phyloP scores from a whole-genome alignment of 2,888 invertebrate species.

The Candidula unifasciata region DNA sequence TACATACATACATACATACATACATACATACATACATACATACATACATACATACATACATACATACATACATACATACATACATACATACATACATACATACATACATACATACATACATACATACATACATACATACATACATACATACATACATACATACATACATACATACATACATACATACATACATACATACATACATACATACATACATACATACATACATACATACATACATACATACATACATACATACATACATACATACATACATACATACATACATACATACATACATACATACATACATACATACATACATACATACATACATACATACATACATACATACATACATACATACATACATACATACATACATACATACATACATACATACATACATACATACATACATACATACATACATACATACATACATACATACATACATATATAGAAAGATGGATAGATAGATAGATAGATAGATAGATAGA shows the following conservation, averaged over 20 bases:
- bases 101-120: conserved; percentile 14
- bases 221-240: conserved; percentile 36
- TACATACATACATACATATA: no score
- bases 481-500: no score
- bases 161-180: conserved; percentile 21
- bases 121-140: conserved; percentile 14
- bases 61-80: conserved; percentile 20
- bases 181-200: conserved; percentile 25
- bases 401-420: no score
- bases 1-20: conserved; percentile 33
- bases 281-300: conserved; percentile 28
- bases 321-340: conserved; percentile 35
- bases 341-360: conserved; percentile 40
- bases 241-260: conserved; percentile 31
- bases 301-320: conserved; percentile 32
- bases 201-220: conserved; percentile 33
- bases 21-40: conserved; percentile 25
- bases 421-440: no score
- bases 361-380: conserved; percentile 28
- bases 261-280: conserved; percentile 22
- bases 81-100: not conserved
- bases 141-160: conserved; percentile 22
- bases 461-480: no score
- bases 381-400: conserved; percentile 6
- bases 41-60: conserved; percentile 20